Conservation (phyloP, 2,113 vertebrate genomes). For the Jaculus jaculus region DNA sequence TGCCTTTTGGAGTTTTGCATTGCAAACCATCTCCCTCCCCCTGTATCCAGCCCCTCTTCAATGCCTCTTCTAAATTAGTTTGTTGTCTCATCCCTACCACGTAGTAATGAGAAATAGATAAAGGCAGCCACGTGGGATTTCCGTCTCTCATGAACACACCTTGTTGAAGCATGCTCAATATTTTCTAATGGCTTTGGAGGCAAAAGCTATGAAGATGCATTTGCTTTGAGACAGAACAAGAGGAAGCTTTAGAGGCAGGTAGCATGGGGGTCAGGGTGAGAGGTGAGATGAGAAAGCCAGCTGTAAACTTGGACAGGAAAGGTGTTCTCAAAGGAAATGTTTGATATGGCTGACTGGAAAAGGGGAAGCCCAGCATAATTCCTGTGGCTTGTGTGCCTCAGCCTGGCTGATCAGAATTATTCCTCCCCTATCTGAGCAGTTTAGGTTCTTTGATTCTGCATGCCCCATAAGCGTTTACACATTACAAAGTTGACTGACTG, state of each 20-base stretch:
- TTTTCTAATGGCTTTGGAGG: slow-evolving; percentile 60
- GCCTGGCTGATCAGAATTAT: not conserved
- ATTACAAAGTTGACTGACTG: slow-evolving; percentile 10
- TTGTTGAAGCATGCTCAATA: slow-evolving; percentile 60
- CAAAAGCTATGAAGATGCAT: not conserved
- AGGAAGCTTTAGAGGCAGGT: slow-evolving; percentile 6
- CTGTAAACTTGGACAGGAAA: not conserved
- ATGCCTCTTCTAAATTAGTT: slow-evolving; percentile 45
- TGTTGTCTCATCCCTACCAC: slow-evolving; percentile 36
- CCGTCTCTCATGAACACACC: slow-evolving; percentile 14
- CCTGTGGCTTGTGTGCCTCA: not conserved
- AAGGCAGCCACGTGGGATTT: slow-evolving; percentile 37
- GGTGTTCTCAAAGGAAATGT: slow-evolving; percentile 28
- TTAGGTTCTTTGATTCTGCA: slow-evolving; percentile 2
- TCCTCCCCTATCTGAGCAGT: not conserved
- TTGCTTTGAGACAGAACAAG: slow-evolving; percentile 35
- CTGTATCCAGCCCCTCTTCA: slow-evolving; percentile 18
- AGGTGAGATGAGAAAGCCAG: not conserved
- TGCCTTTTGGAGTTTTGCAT: slow-evolving; percentile 23
- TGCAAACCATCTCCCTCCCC: slow-evolving; percentile 14
- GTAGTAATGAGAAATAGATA: slow-evolving; percentile 65
- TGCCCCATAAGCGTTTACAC: not conserved
- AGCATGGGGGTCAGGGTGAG: not conserved
- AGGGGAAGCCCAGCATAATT: not conserved
- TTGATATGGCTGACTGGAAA: slow-evolving; percentile 25